Base-by-base conservation (phyloP, 2,888 invertebrate genomes). In the Lepidochrysops patricia region DNA sequence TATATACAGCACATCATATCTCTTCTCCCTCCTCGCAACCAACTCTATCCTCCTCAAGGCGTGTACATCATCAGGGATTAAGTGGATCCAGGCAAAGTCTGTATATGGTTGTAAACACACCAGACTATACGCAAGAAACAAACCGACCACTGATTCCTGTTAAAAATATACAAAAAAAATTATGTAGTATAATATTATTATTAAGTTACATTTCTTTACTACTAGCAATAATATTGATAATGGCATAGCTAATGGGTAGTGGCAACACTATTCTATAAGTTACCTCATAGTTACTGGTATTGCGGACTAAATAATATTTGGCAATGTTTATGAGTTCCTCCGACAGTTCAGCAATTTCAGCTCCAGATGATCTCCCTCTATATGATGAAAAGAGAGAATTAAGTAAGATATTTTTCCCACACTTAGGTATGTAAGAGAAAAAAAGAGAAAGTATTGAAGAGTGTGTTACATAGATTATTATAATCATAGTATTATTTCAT, bases 321-420 rank as follows among this genome's bases (percentile, higher is more conserved):
- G 82, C 85, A 23, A 82, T 71, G 2, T 75, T 71, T 0, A 89
- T 50, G 0, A 79, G 66, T 59, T 89, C 88, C 60, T 89, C 88
- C 0, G 82, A 77, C 0, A 87, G 62, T 59, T 89, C 88, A 0
- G 80, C 85, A 61, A 86, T 65, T 67, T 89, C 88, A 1, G 80
- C 72, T 1, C 76, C 73, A 1, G 77, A 70, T 1, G 67, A 54
- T 63, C 85, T 70, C 1, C 74, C 78, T 48, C 85, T 86, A n/a
- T n/a, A n/a, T n/a, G n/a, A n/a, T n/a, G 66, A 9, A 75, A 75
- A 25, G 58, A 52, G 19, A 19, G 4, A n/a, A n/a, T n/a, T n/a
- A n/a, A n/a, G n/a, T n/a, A n/a, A n/a, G n/a, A n/a, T n/a, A n/a
- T n/a, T n/a, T n/a, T n/a, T n/a, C n/a, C n/a, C n/a, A n/a, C n/a